Evolutionary conservation across 2,797 vertebrate genomes (phyloP), one percentile per base, ranked within the genome.

Genomic region (Paguma larvata): DNA sequence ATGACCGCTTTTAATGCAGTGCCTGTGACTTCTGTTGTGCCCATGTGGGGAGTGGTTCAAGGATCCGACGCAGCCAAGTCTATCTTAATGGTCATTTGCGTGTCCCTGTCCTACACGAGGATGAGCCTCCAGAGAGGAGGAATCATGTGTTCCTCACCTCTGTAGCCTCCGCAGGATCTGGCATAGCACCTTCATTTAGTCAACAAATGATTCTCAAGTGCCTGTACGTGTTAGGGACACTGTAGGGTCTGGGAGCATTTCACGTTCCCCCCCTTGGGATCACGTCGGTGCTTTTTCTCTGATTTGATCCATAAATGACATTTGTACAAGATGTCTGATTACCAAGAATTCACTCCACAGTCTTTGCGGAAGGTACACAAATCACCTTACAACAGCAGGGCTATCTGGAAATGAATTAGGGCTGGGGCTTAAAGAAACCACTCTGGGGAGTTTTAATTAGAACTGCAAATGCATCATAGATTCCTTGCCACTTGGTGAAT

Each of bases 371-470:
- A 87, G 72, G n/a, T 14, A 10, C 32, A 82, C 27, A 89, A 56
- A 78, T 91, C 51, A 23, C 79, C 77, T 75, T 68, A 67, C 92
- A 96, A 63, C 41, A 12, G 7, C 21, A n/a, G n/a, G 51, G 38
- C 84, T 94, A 34, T 73, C 79, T 90, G 70, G 59, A 89, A 44
- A 86, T 83, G 53, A 85, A 82, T 79, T 75, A 62, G 63, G 34
- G 63, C 21, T 70, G 56, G 70, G 32, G 59, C 53, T 82, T 79
- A 72, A 91, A 96, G 91, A 86, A 65, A 46, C 30, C 53, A 67
- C 91, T 91, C 83, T 25, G 15, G 59, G 41, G 85, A 73, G 73
- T 91, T 91, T 89, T 89, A 79, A 94, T 97, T 86, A 94, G 83
- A 94, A 79, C 78, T 80, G 38, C 73, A 91, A 63, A 91, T 48